These are phyloP conservation scores for Montipora cactus DNA, from an alignment of 64 coral and sea anemone genomes.

Conservation along the genomic window DNA sequence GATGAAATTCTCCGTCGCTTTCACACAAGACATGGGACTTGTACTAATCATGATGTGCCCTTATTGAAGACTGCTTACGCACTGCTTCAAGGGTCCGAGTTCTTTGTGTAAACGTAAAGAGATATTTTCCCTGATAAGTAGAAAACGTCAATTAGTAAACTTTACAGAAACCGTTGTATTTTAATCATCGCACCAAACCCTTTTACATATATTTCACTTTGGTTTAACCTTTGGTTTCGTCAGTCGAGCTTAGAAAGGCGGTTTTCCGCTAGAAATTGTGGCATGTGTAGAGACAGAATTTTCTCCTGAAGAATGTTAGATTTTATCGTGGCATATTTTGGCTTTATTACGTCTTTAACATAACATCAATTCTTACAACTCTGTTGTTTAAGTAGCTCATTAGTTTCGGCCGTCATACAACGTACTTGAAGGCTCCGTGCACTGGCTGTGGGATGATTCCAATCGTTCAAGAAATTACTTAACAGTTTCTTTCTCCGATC, in stretches of 20 bases:
- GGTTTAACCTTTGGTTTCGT: too few species aligned
- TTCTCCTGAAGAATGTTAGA: conserved; percentile 13
- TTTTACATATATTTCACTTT: too few species aligned
- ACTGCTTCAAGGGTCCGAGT: too few species aligned
- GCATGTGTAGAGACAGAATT: not conserved
- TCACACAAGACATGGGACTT: too few species aligned
- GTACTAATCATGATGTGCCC: too few species aligned
- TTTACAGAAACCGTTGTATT: too few species aligned
- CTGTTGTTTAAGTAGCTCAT: not conserved
- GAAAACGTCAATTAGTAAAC: too few species aligned
- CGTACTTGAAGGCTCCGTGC: not conserved
- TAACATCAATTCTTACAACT: not conserved
- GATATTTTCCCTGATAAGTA: not conserved
- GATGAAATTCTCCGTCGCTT: too few species aligned
- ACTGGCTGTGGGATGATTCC: not conserved
- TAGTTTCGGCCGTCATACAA: not conserved
- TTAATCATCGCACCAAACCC: too few species aligned
- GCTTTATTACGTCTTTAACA: not conserved
- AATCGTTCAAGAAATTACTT: not conserved
- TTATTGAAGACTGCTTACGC: too few species aligned
- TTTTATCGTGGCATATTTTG: conserved; percentile 21
- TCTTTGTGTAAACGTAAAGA: too few species aligned
- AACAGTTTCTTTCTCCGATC: not conserved
- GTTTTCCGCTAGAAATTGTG: not conserved
- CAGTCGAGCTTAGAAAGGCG: too few species aligned